Evolutionary conservation across 2,888 invertebrate species (phyloP).

Genomic region (Brenthis daphne): DNA sequence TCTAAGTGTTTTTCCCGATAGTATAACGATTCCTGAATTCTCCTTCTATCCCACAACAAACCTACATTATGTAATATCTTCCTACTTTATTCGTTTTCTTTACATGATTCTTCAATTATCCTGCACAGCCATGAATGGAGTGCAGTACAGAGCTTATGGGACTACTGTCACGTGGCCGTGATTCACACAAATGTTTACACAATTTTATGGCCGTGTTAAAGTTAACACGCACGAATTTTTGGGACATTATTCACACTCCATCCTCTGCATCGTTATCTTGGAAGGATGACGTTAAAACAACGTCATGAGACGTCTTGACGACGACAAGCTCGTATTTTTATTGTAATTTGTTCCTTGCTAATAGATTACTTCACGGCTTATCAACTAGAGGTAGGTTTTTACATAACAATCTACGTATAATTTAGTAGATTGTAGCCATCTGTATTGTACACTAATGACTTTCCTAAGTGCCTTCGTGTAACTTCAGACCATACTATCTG

Average conservation of each 20-base stretch:
- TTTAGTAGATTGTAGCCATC: no score
- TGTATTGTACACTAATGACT: no score
- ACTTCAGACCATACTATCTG: no score
- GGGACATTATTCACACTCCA: conserved; percentile 31
- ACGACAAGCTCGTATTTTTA: neutral
- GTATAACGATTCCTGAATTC: no score
- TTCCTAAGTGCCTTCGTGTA: no score
- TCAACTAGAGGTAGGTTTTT: no score
- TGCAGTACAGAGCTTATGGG: neutral
- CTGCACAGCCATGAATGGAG: conserved; percentile 20
- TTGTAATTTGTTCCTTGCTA: neutral
- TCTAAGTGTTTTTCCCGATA: no score
- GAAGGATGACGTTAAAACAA: conserved; percentile 37
- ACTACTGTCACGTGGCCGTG: conserved; percentile 38
- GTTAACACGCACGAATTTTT: conserved; percentile 40
- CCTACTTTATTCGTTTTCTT: neutral
- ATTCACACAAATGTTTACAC: conserved; percentile 42
- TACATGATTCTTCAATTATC: neutral
- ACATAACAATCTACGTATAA: no score
- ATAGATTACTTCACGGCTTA: no score
- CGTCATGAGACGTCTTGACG: conserved; percentile 25
- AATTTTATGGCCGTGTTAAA: conserved; percentile 40
- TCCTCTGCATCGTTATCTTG: conserved; percentile 43
- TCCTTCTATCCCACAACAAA: no score
- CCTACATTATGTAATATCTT: no score